Percentiles rank a stretch among this genome's conserved stretches.
Conservation (phyloP, 2,113 vertebrate species). For the Platysteira castanea region DNA sequence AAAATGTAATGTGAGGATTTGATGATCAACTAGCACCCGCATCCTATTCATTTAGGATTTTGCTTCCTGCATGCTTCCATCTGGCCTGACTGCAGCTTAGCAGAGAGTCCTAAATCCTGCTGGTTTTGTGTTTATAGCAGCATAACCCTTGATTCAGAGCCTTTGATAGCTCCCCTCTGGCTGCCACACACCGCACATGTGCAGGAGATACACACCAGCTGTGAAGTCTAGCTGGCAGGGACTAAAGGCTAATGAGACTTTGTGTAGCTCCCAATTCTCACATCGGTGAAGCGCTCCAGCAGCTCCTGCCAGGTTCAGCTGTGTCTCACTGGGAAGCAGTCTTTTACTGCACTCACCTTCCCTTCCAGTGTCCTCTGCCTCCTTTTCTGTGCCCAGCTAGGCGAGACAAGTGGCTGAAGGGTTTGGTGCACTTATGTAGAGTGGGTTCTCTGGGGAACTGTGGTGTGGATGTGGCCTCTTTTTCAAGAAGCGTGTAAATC, state of each 20-base stretch:
- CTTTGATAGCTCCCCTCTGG: not conserved
- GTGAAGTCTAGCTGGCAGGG: not conserved
- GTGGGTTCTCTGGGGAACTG: not conserved
- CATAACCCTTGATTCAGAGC: not conserved
- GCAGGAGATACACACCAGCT: not conserved
- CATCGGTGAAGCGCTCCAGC: not conserved
- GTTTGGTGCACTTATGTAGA: not conserved
- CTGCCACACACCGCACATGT: not conserved
- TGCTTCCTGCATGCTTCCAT: not conserved
- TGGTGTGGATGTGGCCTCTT: not conserved
- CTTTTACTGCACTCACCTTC: not conserved
- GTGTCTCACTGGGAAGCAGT: not conserved
- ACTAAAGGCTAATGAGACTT: not conserved
- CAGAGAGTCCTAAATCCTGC: not conserved
- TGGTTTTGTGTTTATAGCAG: not conserved
- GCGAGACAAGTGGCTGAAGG: not conserved
- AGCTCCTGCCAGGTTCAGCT: not conserved
- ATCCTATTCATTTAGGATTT: not conserved
- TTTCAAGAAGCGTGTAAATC: not conserved
- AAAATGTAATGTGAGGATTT: not conserved
- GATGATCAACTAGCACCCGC: not conserved
- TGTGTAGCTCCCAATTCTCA: not conserved
- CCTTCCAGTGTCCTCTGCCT: not conserved
- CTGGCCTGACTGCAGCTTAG: not conserved
- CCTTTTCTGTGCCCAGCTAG: not conserved